A percentile compares a stretch with the other conserved stretches of the same genome.
phyloP scores from a whole-genome alignment of 2,888 invertebrate genomes.

The Entomobrya multifasciata region DNA sequence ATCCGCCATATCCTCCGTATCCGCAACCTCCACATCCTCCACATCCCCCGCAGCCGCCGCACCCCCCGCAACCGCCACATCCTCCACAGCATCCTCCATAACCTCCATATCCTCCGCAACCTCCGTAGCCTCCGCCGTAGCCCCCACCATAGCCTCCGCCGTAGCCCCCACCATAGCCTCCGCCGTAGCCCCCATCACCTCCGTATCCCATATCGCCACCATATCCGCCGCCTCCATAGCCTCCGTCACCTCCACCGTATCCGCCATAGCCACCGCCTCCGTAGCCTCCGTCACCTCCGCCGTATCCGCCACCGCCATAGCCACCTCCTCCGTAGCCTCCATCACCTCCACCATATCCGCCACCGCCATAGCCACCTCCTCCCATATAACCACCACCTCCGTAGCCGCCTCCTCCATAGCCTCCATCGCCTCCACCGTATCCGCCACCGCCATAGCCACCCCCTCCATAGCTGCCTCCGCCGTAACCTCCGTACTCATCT shows the following conservation, averaged over 20 bases:
- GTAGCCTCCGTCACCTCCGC: neutral
- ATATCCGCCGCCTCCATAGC: too few species aligned
- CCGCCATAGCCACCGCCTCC: slow-evolving; percentile 5
- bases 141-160: neutral
- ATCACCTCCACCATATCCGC: neutral
- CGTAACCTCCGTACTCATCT: neutral
- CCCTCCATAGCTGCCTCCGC: neutral
- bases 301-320: neutral
- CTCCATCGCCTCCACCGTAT: neutral
- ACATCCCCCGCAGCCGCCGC: neutral
- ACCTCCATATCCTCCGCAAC: slow-evolving; percentile 40
- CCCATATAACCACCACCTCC: slow-evolving; percentile 12
- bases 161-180: slow-evolving; percentile 11
- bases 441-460: neutral
- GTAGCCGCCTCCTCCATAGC: neutral
- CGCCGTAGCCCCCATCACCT: too few species aligned
- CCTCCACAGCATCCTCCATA: slow-evolving; percentile 4
- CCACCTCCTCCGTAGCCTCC: slow-evolving; percentile 14
- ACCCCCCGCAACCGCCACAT: neutral
- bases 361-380: neutral
- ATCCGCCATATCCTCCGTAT: slow-evolving; percentile 19
- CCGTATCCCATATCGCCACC: too few species aligned
- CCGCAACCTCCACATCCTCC: neutral
- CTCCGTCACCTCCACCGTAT: too few species aligned
- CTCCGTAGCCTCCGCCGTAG: too few species aligned